These are phyloP conservation scores for Eledona agricola DNA, from an alignment of 2,888 invertebrate genomes.

Conservation along the genomic window DNA sequence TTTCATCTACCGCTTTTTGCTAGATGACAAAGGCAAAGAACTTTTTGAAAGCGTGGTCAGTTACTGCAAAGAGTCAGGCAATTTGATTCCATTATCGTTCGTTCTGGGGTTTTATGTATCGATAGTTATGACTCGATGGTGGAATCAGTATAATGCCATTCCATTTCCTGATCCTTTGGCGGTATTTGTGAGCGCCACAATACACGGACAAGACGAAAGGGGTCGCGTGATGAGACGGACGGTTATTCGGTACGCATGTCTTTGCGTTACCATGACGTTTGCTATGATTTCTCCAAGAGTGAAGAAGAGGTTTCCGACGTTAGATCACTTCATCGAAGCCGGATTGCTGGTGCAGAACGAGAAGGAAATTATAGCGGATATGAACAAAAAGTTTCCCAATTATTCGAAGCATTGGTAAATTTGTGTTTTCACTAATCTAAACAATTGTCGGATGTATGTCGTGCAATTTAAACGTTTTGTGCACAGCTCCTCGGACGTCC, in stretches of 20 bases:
- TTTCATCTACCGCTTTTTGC: constrained; percentile 76
- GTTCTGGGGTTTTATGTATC: constrained; percentile 94
- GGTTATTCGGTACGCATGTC: constrained; percentile 83
- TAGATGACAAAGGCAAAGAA: constrained; percentile 73
- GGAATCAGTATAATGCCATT: constrained; percentile 83
- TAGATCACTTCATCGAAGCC: constrained; percentile 85
- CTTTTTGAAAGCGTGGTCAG: constrained; percentile 82
- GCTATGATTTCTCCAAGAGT: constrained; percentile 88
- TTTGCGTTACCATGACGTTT: constrained; percentile 87
- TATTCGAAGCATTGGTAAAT: constrained; percentile 86
- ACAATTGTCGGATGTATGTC: too few relatives aligned
- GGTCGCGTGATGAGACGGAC: constrained; percentile 84
- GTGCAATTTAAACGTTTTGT: too few relatives aligned
- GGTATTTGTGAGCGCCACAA: constrained; percentile 84
- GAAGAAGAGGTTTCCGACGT: constrained; percentile 86
- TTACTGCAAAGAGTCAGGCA: constrained; percentile 87
- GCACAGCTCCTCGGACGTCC: too few relatives aligned
- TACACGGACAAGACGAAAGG: constrained; percentile 86
- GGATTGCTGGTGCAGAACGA: constrained; percentile 86
- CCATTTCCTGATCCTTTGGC: constrained; percentile 90
- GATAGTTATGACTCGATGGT: constrained; percentile 93
- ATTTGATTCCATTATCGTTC: constrained; percentile 90
- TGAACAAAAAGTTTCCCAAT: constrained; percentile 83
- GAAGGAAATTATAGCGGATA: constrained; percentile 77
- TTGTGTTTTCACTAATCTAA: too few relatives aligned